phyloP scores from a whole-genome alignment of 2,113 vertebrate genomes.

The Myotis lucifugus region DNA sequence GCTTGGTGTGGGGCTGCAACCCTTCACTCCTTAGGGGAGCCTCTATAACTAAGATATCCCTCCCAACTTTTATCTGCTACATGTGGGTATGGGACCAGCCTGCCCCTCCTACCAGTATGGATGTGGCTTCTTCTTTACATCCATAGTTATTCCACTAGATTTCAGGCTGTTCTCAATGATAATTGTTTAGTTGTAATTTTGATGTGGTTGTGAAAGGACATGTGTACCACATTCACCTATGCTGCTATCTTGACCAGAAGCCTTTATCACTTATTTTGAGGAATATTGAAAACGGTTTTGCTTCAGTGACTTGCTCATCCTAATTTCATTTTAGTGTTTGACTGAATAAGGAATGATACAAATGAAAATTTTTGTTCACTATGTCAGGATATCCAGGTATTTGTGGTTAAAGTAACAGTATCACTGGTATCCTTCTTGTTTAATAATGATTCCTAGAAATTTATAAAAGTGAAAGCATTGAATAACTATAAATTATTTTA shows the following conservation, averaged over 20 bases:
- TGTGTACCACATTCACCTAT: neutral
- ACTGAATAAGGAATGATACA: conserved; percentile 26
- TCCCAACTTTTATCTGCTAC: neutral
- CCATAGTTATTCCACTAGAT: neutral
- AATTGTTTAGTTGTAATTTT: neutral
- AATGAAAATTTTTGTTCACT: conserved; percentile 34
- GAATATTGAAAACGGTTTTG: conserved; percentile 27
- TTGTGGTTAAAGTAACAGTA: neutral
- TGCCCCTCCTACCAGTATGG: neutral
- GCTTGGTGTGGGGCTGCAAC: neutral
- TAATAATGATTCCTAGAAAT: conserved; percentile 51
- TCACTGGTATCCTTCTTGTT: neutral
- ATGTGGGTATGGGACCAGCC: neutral
- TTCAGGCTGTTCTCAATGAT: neutral
- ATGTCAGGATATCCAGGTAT: neutral
- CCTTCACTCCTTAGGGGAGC: neutral
- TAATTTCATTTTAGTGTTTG: conserved; percentile 5
- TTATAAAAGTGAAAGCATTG: conserved; percentile 12
- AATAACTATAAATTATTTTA: neutral
- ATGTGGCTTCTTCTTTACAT: neutral
- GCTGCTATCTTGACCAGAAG: neutral
- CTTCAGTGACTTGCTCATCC: neutral
- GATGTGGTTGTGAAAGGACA: neutral
- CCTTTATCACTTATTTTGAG: conserved; percentile 4
- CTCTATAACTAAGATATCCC: neutral